Evolutionary conservation across 2,797 vertebrate species (phyloP), one percentile per base, ranked within the genome.

Genomic region (Macropodus opercularis): DNA sequence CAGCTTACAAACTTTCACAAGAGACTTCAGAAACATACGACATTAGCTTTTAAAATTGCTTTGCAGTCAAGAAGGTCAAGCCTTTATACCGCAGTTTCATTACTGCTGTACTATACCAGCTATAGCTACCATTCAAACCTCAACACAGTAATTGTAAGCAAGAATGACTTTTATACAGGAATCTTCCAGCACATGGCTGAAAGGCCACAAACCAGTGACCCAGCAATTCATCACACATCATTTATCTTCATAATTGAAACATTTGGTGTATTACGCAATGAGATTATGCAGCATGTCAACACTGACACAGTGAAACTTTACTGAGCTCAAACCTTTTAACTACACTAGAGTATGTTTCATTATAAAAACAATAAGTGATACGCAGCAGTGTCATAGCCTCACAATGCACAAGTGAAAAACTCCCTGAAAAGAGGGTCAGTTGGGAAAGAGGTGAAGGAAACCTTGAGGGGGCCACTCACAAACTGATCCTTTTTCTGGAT

Each of bases 311-410:
- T 35, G 34, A 36, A 36, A 36, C 15, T 7, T 8, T 5, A n/a
- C 15, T 36, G 34, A 36, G 15, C 32, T 35, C 15, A 36, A 17
- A n/a, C 8, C 15, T 36, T 36, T 36, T 32, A 32, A 32, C 31
- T 32, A 32, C 31, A 32, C 9, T 13, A 32, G 9, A 32, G 4
- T 32, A 31, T 41, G 3, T 32, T 18, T 47, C 51, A 64, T 70
- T 24, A 63, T 60, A 11, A 69, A 65, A 69, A 62, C 62, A 63
- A 49, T 49, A 74, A 64, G 51, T 52, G 50, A 76, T 56, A 53
- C 24, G 53, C 13, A 3, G 13, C 41, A 69, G 62, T 32, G 19
- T 58, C 56, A 53, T n/a, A 52, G 15, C 38, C n/a, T 52, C 19
- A 21, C 9, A 41, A 9, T 53, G 26, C 24, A 57, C 19, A 46